Conservation (phyloP, 2,113 vertebrate species). For the Ariopsis seemanni region DNA sequence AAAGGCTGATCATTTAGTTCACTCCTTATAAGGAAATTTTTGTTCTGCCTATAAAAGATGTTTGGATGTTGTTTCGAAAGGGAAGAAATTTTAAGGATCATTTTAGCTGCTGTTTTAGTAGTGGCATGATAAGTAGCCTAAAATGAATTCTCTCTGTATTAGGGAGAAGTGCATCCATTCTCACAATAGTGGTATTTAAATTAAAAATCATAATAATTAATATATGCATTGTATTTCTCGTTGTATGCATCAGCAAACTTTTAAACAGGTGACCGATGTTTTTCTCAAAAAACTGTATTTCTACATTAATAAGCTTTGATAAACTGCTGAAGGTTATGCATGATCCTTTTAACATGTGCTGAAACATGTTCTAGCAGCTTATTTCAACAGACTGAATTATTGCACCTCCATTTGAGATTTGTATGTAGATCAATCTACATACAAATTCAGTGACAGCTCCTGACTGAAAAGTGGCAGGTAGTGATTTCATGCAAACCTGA, state of each 20-base stretch:
- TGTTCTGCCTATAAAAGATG: neutral
- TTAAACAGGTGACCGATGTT: neutral
- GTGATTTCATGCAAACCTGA: neutral
- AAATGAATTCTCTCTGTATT: neutral
- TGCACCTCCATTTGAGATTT: conserved; percentile 2
- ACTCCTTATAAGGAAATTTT: neutral
- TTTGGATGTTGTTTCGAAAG: neutral
- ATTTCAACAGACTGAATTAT: neutral
- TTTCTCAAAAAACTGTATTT: neutral
- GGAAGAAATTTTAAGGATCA: neutral
- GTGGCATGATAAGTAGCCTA: neutral
- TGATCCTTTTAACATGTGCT: neutral
- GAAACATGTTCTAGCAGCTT: neutral
- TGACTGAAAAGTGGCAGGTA: neutral
- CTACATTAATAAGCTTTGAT: neutral
- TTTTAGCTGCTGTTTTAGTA: neutral
- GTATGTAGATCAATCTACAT: neutral
- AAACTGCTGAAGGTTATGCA: neutral
- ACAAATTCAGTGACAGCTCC: neutral
- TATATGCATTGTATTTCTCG: neutral
- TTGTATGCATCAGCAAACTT: neutral
- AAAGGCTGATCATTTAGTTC: neutral
- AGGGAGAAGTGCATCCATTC: neutral
- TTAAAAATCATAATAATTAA: neutral
- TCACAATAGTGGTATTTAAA: neutral